Percentiles rank a stretch among this genome's conserved stretches.
These are phyloP conservation scores for Abramis brama DNA, from an alignment of 2,113 vertebrate species.

Conservation along the genomic window DNA sequence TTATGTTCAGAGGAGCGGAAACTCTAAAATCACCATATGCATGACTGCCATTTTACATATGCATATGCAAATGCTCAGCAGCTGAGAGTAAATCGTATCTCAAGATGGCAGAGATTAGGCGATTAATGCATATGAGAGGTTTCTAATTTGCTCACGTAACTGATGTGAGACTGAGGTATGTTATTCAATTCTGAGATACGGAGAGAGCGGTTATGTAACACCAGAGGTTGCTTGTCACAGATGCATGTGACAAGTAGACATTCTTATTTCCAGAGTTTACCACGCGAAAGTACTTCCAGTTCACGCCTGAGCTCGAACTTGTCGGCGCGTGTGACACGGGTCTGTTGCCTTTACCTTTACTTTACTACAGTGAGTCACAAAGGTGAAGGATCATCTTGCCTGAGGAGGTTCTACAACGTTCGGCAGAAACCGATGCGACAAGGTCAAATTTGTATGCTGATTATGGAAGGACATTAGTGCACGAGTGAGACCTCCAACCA, in stretches of 20 bases:
- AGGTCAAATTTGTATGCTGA: not conserved
- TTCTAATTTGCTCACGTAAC: conserved; percentile 23
- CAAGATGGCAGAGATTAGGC: conserved; percentile 11
- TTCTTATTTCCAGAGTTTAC: conserved; percentile 17
- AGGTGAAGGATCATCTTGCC: conserved; percentile 42
- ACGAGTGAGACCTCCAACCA: not conserved
- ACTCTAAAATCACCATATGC: conserved; percentile 11
- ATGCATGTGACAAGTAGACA: conserved; percentile 1
- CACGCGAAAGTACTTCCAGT: conserved; percentile 40
- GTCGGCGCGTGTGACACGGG: not conserved
- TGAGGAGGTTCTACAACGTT: not conserved
- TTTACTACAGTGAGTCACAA: conserved; percentile 7
- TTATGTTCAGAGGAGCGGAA: conserved; percentile 24
- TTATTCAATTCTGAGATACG: not conserved
- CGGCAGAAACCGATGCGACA: conserved; percentile 16
- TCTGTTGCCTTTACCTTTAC: not conserved
- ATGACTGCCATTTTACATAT: conserved; percentile 23
- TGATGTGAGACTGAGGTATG: conserved; percentile 22
- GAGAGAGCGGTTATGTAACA: conserved; percentile 27
- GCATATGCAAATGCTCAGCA: conserved; percentile 36
- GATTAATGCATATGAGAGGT: conserved; percentile 33
- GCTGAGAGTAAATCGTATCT: not conserved
- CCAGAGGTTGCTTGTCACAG: conserved; percentile 11
- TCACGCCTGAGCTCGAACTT: conserved; percentile 31
- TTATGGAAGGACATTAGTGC: not conserved